These are phyloP conservation scores for Gavia stellata DNA, from an alignment of 2,113 vertebrate species.

Conservation along the genomic window DNA sequence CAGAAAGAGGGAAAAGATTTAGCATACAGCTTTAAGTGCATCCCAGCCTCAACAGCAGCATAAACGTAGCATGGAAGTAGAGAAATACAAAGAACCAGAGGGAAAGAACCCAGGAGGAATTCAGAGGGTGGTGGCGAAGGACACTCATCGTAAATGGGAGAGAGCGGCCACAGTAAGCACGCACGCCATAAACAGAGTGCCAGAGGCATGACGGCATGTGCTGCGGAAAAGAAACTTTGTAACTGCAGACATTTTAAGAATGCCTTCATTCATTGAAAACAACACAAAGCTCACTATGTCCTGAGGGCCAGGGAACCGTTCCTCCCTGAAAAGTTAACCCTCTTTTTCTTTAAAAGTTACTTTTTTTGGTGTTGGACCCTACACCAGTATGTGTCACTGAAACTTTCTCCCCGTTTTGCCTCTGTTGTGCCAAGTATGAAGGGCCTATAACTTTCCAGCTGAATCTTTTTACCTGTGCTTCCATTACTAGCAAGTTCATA, in stretches of 20 bases:
- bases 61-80: not conserved
- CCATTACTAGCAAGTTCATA: not conserved
- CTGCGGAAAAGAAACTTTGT: not conserved
- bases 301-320: not conserved
- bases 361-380: not conserved
- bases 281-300: not conserved
- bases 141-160: not conserved
- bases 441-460: not conserved
- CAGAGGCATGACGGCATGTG: not conserved
- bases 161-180: not conserved
- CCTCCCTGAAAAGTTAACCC: not conserved
- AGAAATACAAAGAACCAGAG: not conserved
- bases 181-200: not conserved
- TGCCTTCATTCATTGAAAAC: not conserved
- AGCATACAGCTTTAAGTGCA: not conserved
- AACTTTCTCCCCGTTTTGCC: not conserved
- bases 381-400: fast-evolving
- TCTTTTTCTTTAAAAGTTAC: not conserved
- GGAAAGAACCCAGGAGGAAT: conserved; percentile 2
- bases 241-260: conserved; percentile 11
- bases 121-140: not conserved
- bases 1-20: not conserved
- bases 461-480: not conserved
- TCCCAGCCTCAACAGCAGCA: not conserved
- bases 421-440: not conserved